Evolutionary conservation across 2,113 vertebrate genomes (phyloP).

Genomic region (Sterrhoptilus dennistouni): DNA sequence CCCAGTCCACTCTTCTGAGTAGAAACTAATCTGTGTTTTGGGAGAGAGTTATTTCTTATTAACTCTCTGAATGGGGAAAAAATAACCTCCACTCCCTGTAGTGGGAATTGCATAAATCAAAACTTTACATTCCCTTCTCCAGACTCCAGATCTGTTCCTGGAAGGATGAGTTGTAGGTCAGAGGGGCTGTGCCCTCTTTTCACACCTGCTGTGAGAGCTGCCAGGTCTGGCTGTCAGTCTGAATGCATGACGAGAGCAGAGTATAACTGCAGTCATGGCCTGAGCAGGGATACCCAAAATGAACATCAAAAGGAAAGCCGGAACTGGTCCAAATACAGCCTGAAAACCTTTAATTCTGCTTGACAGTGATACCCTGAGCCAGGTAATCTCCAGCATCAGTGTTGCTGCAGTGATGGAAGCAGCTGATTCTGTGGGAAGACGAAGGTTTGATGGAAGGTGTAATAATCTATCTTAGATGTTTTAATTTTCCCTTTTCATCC

Average conservation of each 20-base stretch:
- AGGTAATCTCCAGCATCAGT: not conserved
- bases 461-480: slow-evolving; percentile 17
- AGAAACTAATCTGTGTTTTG: not conserved
- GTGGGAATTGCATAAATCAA: not conserved
- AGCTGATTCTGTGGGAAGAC: not conserved
- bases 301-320: not conserved
- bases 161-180: not conserved
- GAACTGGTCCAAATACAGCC: not conserved
- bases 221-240: not conserved
- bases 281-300: not conserved
- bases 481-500: slow-evolving; percentile 29
- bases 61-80: not conserved
- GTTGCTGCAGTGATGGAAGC: not conserved
- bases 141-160: not conserved
- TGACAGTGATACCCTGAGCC: not conserved
- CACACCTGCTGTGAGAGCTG: not conserved
- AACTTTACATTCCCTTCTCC: not conserved
- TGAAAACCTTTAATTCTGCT: not conserved
- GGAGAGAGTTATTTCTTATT: not conserved
- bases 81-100: not conserved
- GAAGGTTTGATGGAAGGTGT: not conserved
- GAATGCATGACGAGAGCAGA: not conserved
- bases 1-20: not conserved
- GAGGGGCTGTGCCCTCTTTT: not conserved
- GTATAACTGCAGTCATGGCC: not conserved